Percentiles rank a stretch among this genome's conserved stretches.
These are phyloP conservation scores for Drosophila nebulosa DNA, from an alignment of 1,140 invertebrate genomes.

Conservation along the genomic window DNA sequence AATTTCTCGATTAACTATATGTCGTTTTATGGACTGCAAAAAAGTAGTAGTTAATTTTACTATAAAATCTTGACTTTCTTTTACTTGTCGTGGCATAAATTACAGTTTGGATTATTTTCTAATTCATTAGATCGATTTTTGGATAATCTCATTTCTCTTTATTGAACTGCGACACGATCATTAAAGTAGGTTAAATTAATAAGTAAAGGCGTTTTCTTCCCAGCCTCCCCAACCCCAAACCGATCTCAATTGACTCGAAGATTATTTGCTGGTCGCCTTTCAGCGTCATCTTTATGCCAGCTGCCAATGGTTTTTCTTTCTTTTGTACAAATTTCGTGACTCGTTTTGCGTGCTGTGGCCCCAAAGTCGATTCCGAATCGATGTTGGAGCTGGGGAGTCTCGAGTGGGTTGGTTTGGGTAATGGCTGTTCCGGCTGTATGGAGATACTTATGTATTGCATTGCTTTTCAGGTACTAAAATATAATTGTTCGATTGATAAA, in stretches of 20 bases:
- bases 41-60: neutral
- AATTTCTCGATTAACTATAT: neutral
- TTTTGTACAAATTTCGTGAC: slow-evolving; percentile 53
- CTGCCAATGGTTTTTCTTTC: slow-evolving; percentile 32
- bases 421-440: neutral
- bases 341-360: slow-evolving; percentile 66
- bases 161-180: slow-evolving; percentile 42
- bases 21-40: neutral
- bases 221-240: neutral
- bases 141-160: slow-evolving; percentile 32
- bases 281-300: slow-evolving; percentile 57
- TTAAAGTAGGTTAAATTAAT: slow-evolving; percentile 67
- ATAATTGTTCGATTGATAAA: slow-evolving; percentile 75
- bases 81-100: neutral
- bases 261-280: neutral
- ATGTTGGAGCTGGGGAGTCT: neutral
- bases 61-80: neutral
- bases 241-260: neutral
- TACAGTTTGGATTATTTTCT: slow-evolving; percentile 2
- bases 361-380: slow-evolving; percentile 7
- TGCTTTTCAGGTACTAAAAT: slow-evolving; percentile 25
- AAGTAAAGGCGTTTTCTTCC: slow-evolving; percentile 38
- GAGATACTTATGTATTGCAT: neutral
- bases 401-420: slow-evolving; percentile 17
- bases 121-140: slow-evolving; percentile 31